phyloP scores from a whole-genome alignment of 35 echinoderm and acorn worm species.

The Hemicentrotus pulcherrimus region DNA sequence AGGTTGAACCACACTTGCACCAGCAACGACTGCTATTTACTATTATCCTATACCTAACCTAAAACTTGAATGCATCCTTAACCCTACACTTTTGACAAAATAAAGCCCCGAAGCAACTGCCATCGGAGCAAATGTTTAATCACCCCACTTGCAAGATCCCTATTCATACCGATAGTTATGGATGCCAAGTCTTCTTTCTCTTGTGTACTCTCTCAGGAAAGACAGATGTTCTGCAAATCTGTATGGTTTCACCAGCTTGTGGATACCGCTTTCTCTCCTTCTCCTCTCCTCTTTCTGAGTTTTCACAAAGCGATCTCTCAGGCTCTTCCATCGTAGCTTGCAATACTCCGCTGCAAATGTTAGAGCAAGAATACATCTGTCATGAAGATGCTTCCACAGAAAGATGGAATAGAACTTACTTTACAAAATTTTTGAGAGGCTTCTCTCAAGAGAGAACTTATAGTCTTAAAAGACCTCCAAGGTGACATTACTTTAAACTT shows the following conservation, averaged over 20 bases:
- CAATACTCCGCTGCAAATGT: slow-evolving; percentile 12
- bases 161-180: no score
- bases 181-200: background rate
- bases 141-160: no score
- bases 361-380: background rate
- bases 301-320: slow-evolving; percentile 21
- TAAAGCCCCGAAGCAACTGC: no score
- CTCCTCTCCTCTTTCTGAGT: background rate
- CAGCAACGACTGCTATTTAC: no score
- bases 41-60: no score
- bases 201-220: background rate
- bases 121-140: no score
- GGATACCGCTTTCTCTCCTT: background rate
- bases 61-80: no score
- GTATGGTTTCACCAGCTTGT: background rate
- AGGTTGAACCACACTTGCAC: no score
- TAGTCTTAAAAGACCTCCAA: no score
- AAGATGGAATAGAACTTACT: background rate
- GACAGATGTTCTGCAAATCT: background rate
- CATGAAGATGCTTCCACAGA: background rate
- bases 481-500: no score
- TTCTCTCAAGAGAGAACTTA: background rate
- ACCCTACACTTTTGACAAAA: no score
- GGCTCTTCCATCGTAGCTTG: slow-evolving; percentile 27
- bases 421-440: background rate